Base-by-base conservation (phyloP, 2,888 invertebrate species). In the Drosophila lutescens region DNA sequence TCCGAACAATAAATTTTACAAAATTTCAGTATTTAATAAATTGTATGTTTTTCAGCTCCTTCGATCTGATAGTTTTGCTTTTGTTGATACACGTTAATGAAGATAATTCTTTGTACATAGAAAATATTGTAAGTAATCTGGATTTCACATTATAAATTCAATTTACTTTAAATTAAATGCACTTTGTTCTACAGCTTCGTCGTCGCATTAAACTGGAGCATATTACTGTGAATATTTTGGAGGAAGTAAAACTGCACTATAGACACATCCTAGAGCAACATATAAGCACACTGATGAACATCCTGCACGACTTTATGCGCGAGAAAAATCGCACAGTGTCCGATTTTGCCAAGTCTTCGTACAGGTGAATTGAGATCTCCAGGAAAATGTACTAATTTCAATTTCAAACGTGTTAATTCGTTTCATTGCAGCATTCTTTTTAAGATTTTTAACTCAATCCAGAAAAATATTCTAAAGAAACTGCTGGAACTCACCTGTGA, bases 1-100 rank as follows among this genome's bases (percentile, higher is more conserved):
- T 13, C 10, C 2, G 1, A 20, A 7, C 4, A 41, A 10, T 17
- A 4, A 10, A 1, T 17, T 17, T 7, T 20, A 12, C 7, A 7
- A 13, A n/a, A 38, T n/a, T 38, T 4, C 12, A 12, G 1, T 8
- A 3, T 9, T 41, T 8, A 9, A 1, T 9, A 15, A 30, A 30
- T 6, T 15, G 5, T n/a, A 1, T 3, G 32, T 17, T 15, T 2
- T 5, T 36, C 44, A 95, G 95, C 91, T 93, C 95, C 1, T 93
- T 96, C 69, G 96, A 96, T 91, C 92, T 96, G 55, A 91, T 95
- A 17, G 92, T 96, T 73, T 90, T 96, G 17, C 88, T 95, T n/a
- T 93, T 95, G 78, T 91, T 95, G 20, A 94, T 95, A 77, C 93
- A 94, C n/a, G 93, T 93, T 55, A 93, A 93, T 59, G 94, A 94